Evolutionary conservation across 2,113 vertebrate genomes (phyloP), one percentile per base, ranked within the genome.

Genomic region (Corythornis madagascariensis): DNA sequence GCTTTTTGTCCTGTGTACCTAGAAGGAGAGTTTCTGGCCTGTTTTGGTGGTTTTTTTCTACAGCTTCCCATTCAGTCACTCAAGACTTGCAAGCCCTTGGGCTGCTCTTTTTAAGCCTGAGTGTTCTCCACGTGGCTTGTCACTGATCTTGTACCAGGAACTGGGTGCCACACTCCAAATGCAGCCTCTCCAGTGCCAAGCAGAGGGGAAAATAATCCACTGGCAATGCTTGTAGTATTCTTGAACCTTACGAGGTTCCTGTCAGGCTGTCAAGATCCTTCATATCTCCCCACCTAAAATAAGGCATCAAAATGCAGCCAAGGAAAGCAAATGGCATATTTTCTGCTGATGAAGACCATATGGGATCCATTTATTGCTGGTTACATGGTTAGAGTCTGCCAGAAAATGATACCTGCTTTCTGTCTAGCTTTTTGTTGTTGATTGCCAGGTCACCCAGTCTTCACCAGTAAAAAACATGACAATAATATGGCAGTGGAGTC

Each of bases 291-390:
- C 48, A 86, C 84, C 33, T 91, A 86, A 91, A 94, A 78, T 38
- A 86, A 88, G 61, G 48, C 33, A 79, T 61, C 53, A 48, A 42
- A 93, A 90, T 80, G 42, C 59, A 80, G 79, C 88, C 88, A 94
- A 95, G 67, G 72, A 94, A 94, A 94, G 88, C 64, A 95, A 94
- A 88, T 88, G 83, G 63, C 42, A 48, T 88, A 63, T 86, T 94
- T 95, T 89, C 69, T 93, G 42, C 40, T 83, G 88, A 95, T 70
- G 86, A 86, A 76, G 45, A 91, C 88, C 88, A 91, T 91, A 86
- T 91, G 94, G 78, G 48, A 75, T 71, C 47, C 55, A 65, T 89
- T 96, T 89, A 76, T 87, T 88, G 63, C 67, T 88, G 64, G 55
- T 77, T 83, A 66, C 26, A n/a, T 26, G 17, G 35, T 72, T 75